phyloP scores from a whole-genome alignment of 2,113 vertebrate genomes.

The Chionomys nivalis region DNA sequence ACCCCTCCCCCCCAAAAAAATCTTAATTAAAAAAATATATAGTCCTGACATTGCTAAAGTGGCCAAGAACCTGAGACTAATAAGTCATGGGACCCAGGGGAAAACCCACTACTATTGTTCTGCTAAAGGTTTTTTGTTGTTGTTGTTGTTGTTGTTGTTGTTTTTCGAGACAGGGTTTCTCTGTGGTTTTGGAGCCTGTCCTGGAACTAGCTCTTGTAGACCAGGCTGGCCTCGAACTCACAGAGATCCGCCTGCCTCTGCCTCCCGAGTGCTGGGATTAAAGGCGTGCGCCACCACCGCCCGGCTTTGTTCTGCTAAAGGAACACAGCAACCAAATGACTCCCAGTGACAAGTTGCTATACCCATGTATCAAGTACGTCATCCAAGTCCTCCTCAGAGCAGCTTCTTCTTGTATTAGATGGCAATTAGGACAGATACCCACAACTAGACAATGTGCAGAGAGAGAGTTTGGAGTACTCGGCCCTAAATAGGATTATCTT shows the following conservation, averaged over 20 bases:
- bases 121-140: too few relatives aligned
- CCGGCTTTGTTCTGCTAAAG: neutral
- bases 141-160: too few relatives aligned
- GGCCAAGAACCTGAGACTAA: neutral
- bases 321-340: neutral
- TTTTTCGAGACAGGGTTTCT: too few relatives aligned
- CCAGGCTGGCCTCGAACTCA: too few relatives aligned
- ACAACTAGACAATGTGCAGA: neutral
- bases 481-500: neutral
- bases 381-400: neutral
- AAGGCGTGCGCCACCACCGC: too few relatives aligned
- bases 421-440: neutral
- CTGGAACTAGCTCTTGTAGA: too few relatives aligned
- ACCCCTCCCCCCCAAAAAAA: too few relatives aligned
- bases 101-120: neutral
- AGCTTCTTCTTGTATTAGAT: neutral
- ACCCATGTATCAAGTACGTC: neutral
- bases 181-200: too few relatives aligned
- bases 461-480: neutral
- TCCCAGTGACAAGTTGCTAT: neutral
- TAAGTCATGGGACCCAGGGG: neutral
- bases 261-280: too few relatives aligned
- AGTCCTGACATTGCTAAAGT: neutral
- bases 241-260: too few relatives aligned
- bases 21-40: neutral